Conservation (phyloP, 2,888 invertebrate genomes). For the Phortica magna region DNA sequence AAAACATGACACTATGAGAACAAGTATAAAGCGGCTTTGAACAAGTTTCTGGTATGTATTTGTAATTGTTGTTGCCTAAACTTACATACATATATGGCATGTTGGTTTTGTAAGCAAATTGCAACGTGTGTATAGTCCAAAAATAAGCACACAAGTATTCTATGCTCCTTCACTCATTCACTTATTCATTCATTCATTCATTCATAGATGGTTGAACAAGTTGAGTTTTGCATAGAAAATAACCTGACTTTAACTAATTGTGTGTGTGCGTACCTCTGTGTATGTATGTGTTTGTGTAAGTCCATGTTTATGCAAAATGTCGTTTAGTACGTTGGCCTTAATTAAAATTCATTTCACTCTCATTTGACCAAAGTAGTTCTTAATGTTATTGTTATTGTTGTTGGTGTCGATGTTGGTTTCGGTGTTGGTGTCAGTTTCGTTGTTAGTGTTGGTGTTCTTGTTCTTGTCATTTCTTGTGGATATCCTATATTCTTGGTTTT, state of each 20-base stretch:
- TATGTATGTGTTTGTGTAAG: neutral
- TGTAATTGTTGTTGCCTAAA: slow-evolving; percentile 8
- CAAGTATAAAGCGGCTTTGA: neutral
- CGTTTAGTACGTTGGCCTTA: slow-evolving; percentile 54
- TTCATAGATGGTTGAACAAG: neutral
- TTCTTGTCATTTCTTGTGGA: slow-evolving; percentile 1
- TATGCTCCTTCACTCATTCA: slow-evolving; percentile 11
- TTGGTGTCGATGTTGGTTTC: slow-evolving; percentile 32
- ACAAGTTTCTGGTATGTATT: slow-evolving; percentile 17
- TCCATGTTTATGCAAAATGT: slow-evolving; percentile 38
- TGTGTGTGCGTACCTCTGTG: neutral
- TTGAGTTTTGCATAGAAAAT: neutral
- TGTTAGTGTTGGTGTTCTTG: slow-evolving; percentile 35
- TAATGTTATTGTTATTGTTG: slow-evolving; percentile 6
- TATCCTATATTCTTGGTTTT: neutral
- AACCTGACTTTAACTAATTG: neutral
- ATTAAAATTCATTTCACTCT: slow-evolving; percentile 59
- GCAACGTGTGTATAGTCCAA: neutral
- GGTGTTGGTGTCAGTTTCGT: slow-evolving; percentile 10
- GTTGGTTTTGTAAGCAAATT: slow-evolving; percentile 19
- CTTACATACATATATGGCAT: neutral
- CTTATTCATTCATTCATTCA: slow-evolving; percentile 9
- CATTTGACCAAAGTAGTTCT: slow-evolving; percentile 45
- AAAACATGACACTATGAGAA: slow-evolving; percentile 16
- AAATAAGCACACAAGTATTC: slow-evolving; percentile 15